These are phyloP conservation scores for Horisme vitalbata DNA, from an alignment of 2,888 invertebrate genomes.

Conservation along the genomic window DNA sequence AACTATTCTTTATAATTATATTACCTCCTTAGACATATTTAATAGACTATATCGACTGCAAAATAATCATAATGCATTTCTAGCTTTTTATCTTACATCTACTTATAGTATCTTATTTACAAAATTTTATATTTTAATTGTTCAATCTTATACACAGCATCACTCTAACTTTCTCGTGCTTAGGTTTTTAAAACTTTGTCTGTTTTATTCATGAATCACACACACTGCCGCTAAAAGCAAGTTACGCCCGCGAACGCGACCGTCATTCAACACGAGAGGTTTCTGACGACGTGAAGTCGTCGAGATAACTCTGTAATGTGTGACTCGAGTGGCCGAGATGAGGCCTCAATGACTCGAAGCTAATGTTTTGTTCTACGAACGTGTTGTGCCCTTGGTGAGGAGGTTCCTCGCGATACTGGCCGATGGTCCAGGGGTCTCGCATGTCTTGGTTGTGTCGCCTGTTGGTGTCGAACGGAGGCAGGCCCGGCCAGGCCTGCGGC, in stretches of 20 bases:
- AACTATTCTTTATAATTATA: constrained; percentile 55
- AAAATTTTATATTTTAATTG: constrained; percentile 68
- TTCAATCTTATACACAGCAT: constrained; percentile 63
- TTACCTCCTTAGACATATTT: constrained; percentile 59
- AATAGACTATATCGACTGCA: constrained; percentile 69
- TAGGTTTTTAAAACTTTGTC: constrained; percentile 31
- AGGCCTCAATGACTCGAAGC: constrained; percentile 63
- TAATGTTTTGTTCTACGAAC: constrained; percentile 68
- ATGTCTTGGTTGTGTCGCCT: constrained; percentile 53
- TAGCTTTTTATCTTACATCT: constrained; percentile 73
- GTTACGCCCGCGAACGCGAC: constrained; percentile 30
- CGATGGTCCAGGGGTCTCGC: constrained; percentile 68
- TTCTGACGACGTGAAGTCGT: constrained; percentile 60
- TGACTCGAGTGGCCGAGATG: constrained; percentile 54
- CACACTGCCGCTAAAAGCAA: constrained; percentile 12
- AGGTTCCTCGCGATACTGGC: constrained; percentile 71
- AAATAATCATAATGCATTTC: constrained; percentile 74
- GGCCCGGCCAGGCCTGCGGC: constrained; percentile 59
- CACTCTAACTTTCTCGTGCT: constrained; percentile 43
- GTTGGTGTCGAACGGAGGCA: constrained; percentile 60
- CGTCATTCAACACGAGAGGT: constrained; percentile 73
- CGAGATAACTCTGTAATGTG: constrained; percentile 60
- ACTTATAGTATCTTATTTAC: constrained; percentile 79
- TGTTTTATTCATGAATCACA: constrained; percentile 30
- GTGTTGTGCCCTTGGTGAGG: constrained; percentile 64